These are phyloP conservation scores for Tholera decimalis DNA, from an alignment of 2,888 invertebrate genomes.

Conservation along the genomic window DNA sequence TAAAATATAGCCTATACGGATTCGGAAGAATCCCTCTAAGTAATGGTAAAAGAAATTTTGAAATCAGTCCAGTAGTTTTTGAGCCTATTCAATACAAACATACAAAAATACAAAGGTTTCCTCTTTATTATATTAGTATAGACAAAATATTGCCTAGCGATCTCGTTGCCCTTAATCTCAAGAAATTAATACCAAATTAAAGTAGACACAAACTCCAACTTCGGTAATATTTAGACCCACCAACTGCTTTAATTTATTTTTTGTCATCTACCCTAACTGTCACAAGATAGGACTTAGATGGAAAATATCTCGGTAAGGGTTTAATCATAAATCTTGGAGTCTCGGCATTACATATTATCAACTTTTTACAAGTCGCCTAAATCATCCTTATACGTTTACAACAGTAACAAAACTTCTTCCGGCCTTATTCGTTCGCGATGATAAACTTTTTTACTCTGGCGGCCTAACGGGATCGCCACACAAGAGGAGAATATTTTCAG, in stretches of 20 bases:
- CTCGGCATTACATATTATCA: slow-evolving; percentile 74
- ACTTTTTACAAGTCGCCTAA: slow-evolving; percentile 84
- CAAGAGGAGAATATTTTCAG: neutral
- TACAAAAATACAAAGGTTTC: too few species aligned
- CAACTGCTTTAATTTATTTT: slow-evolving; percentile 31
- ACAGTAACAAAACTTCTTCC: slow-evolving; percentile 83
- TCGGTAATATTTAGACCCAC: neutral
- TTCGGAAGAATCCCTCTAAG: too few species aligned
- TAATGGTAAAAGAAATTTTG: too few species aligned
- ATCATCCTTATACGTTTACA: slow-evolving; percentile 86
- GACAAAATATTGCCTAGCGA: neutral
- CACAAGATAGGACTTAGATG: slow-evolving; percentile 53
- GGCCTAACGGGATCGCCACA: slow-evolving; percentile 34
- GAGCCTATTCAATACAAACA: too few species aligned
- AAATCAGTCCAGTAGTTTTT: too few species aligned
- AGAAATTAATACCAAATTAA: neutral
- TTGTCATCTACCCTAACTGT: slow-evolving; percentile 52
- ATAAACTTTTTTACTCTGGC: slow-evolving; percentile 79
- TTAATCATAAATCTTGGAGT: slow-evolving; percentile 71
- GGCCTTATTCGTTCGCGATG: slow-evolving; percentile 71
- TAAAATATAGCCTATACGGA: too few species aligned
- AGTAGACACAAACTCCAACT: neutral
- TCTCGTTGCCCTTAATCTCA: neutral
- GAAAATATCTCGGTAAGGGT: slow-evolving; percentile 58
- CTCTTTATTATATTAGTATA: too few species aligned